Percentiles rank a stretch among this genome's conserved stretches.
Conservation (phyloP, 2,797 vertebrate species). For the Atherinosoma microstoma region DNA sequence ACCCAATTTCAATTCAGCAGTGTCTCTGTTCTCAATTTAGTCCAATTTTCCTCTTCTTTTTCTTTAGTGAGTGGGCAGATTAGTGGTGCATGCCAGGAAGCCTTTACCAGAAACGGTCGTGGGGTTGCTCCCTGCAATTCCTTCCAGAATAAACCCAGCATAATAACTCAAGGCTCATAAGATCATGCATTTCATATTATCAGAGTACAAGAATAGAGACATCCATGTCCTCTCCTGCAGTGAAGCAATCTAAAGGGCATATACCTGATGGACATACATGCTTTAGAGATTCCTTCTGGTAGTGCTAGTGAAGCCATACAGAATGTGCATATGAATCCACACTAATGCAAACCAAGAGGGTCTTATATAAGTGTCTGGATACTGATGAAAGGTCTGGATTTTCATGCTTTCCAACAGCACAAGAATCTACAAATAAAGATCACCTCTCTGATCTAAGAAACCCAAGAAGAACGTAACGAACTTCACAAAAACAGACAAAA, state of each 20-base stretch:
- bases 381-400: constrained; percentile 30
- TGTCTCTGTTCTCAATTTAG: constrained; percentile 75
- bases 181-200: constrained; percentile 65
- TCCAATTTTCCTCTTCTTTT: constrained; percentile 74
- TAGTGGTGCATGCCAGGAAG: constrained; percentile 69
- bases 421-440: constrained; percentile 55
- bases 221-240: constrained; percentile 61
- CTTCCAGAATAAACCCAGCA: constrained; percentile 59
- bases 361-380: constrained; percentile 72
- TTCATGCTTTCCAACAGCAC: constrained; percentile 38
- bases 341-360: constrained; percentile 62
- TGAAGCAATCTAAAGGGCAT: constrained; percentile 66
- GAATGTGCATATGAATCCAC: constrained; percentile 49
- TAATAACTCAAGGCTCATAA: constrained; percentile 60
- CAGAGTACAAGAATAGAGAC: constrained; percentile 38
- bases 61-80: constrained; percentile 71
- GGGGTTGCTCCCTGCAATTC: constrained; percentile 53
- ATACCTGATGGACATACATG: constrained; percentile 54
- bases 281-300: constrained; percentile 52
- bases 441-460: constrained; percentile 57
- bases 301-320: constrained; percentile 42
- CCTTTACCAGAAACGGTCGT: constrained; percentile 73
- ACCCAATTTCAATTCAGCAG: constrained; percentile 77
- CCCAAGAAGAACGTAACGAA: constrained; percentile 69
- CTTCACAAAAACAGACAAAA: constrained; percentile 57